Conservation (phyloP, 2,888 invertebrate species). For the Scaptomyza reducta region DNA sequence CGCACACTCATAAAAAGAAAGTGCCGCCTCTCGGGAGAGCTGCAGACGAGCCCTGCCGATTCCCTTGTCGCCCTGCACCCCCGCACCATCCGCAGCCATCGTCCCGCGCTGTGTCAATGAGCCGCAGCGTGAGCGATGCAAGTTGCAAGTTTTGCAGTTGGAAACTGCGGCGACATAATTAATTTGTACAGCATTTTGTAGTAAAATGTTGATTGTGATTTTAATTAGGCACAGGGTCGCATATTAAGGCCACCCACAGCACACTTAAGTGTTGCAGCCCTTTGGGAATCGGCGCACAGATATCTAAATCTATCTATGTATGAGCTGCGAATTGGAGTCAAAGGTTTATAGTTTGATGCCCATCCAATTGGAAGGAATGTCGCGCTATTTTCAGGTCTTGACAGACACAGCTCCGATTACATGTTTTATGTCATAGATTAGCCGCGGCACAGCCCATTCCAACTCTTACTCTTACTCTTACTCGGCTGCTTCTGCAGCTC, state of each 20-base stretch:
- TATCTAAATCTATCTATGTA: constrained; percentile 35
- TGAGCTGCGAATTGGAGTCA: constrained; percentile 57
- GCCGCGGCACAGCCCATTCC: constrained; percentile 58
- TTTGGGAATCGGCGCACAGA: constrained; percentile 46
- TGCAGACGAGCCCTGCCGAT: constrained; percentile 27
- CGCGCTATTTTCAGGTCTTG: constrained; percentile 57
- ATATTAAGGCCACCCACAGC: constrained; percentile 62
- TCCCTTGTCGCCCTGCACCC: constrained; percentile 37
- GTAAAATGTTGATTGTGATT: constrained; percentile 66
- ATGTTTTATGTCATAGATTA: constrained; percentile 81
- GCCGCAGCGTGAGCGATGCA: constrained; percentile 55
- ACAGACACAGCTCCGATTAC: constrained; percentile 59
- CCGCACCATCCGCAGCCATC: neutral
- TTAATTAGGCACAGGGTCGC: constrained; percentile 67
- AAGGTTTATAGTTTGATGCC: constrained; percentile 47
- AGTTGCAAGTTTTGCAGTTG: constrained; percentile 33
- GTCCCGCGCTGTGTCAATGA: constrained; percentile 36
- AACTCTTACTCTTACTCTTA: neutral
- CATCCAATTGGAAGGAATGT: constrained; percentile 34
- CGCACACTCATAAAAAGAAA: constrained; percentile 72
- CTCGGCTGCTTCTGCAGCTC: neutral
- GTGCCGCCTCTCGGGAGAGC: constrained; percentile 52
- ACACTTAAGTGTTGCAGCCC: constrained; percentile 51
- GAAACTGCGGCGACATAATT: constrained; percentile 60
- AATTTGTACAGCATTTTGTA: constrained; percentile 66